These are phyloP conservation scores for Eupelmus urozonus DNA, from an alignment of 2,888 invertebrate species.

Conservation along the genomic window DNA sequence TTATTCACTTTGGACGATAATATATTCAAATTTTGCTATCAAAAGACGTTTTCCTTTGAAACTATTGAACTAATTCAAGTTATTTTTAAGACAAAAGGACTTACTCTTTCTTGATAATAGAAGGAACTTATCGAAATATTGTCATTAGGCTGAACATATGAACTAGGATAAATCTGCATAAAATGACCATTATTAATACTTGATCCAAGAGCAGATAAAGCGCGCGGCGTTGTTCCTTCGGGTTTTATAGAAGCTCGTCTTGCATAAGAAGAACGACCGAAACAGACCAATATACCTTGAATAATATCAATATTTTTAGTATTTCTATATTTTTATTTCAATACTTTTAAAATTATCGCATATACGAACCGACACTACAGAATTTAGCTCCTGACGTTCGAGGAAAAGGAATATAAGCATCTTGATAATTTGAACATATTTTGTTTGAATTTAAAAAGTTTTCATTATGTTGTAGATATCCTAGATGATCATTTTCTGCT, in stretches of 20 bases:
- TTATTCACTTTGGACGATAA: background rate
- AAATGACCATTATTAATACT: conserved; percentile 78
- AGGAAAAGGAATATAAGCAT: conserved; percentile 95
- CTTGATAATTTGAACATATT: conserved; percentile 77
- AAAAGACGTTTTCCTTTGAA: too few species aligned
- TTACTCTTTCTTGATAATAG: conserved; percentile 88
- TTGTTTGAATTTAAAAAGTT: conserved; percentile 72
- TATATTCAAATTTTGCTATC: too few species aligned
- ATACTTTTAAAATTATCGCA: conserved; percentile 3
- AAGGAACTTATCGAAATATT: conserved; percentile 84
- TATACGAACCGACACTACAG: conserved; percentile 86
- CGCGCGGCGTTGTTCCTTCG: conserved; percentile 88
- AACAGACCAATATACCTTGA: conserved; percentile 87
- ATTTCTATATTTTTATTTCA: conserved; percentile 27
- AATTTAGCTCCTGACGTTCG: conserved; percentile 95
- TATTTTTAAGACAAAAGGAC: conserved; percentile 62
- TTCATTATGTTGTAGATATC: conserved; percentile 72
- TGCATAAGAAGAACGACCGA: conserved; percentile 86
- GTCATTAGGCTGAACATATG: conserved; percentile 71
- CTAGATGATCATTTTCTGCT: conserved; percentile 70
- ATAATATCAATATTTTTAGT: conserved; percentile 18
- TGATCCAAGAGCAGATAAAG: conserved; percentile 85
- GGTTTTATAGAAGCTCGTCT: conserved; percentile 85
- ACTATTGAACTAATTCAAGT: background rate
- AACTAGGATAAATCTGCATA: conserved; percentile 79